Evolutionary conservation across 2,888 invertebrate species (phyloP).

Genomic region (Phasia obesa): DNA sequence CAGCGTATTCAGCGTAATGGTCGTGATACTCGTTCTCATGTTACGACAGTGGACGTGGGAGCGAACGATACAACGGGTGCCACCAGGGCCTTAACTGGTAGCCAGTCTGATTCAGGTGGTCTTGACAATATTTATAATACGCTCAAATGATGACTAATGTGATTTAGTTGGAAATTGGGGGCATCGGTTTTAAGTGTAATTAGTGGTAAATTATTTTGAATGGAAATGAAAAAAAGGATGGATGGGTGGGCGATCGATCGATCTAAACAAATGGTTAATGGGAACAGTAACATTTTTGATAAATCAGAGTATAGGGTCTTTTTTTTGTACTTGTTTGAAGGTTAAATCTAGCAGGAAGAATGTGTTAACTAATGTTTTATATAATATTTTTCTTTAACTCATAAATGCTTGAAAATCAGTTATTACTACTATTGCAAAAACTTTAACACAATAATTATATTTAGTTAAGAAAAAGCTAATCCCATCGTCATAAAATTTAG

Average conservation of each 20-base stretch:
- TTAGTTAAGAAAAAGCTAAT: no score
- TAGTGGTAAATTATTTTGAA: slow-evolving; percentile 75
- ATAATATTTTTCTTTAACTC: not conserved
- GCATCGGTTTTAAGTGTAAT: slow-evolving; percentile 75
- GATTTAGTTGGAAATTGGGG: slow-evolving; percentile 80
- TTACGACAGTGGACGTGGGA: slow-evolving; percentile 77
- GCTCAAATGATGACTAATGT: slow-evolving; percentile 82
- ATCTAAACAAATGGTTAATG: slow-evolving; percentile 13
- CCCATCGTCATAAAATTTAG: not conserved
- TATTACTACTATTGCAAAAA: no score
- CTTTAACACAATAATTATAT: no score
- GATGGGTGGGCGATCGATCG: not conserved
- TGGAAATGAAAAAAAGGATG: slow-evolving; percentile 23
- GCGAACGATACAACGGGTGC: slow-evolving; percentile 62
- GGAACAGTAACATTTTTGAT: not conserved
- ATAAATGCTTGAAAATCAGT: no score
- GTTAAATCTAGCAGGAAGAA: not conserved
- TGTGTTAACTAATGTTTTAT: not conserved
- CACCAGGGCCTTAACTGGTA: slow-evolving; percentile 57
- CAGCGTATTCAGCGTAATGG: slow-evolving; percentile 48
- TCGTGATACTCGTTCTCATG: slow-evolving; percentile 72
- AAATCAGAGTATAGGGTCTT: not conserved
- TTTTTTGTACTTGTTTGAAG: not conserved
- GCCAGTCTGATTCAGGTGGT: slow-evolving; percentile 67
- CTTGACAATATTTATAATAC: slow-evolving; percentile 82